These are phyloP conservation scores for Brachirus orientalis DNA, from an alignment of 2,113 vertebrate genomes.

Conservation along the genomic window DNA sequence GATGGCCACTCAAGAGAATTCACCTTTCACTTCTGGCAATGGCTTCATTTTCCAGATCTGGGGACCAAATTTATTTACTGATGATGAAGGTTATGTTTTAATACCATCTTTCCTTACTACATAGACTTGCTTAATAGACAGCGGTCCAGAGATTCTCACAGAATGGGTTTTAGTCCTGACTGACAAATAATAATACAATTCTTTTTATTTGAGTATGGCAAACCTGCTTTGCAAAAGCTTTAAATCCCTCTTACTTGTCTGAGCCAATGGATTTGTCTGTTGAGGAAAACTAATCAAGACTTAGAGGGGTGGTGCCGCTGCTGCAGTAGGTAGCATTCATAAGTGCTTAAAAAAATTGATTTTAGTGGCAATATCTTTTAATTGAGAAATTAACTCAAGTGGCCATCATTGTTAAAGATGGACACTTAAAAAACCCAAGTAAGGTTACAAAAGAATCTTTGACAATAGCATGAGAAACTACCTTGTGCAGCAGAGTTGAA, in stretches of 20 bases:
- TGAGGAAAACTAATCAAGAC: neutral
- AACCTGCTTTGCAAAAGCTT: slow-evolving; percentile 15
- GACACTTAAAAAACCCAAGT: slow-evolving; percentile 12
- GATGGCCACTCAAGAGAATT: too few relatives aligned
- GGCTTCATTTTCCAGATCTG: too few relatives aligned
- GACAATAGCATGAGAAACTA: neutral
- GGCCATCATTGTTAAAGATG: slow-evolving; percentile 3
- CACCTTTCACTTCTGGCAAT: too few relatives aligned
- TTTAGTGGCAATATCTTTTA: too few relatives aligned
- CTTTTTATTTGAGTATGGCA: neutral
- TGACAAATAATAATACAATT: neutral
- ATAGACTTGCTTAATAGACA: too few relatives aligned
- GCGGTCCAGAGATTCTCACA: too few relatives aligned
- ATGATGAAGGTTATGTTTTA: too few relatives aligned
- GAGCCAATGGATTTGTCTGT: neutral
- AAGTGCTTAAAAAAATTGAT: neutral
- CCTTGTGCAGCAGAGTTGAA: slow-evolving; percentile 9
- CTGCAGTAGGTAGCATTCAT: neutral
- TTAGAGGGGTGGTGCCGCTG: neutral
- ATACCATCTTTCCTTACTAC: too few relatives aligned
- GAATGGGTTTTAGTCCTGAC: neutral
- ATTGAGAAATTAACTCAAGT: neutral
- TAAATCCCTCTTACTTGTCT: slow-evolving; percentile 6
- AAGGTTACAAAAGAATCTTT: slow-evolving; percentile 6
- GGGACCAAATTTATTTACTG: too few relatives aligned